These are phyloP conservation scores for Cossypha heuglini DNA, from an alignment of 2,797 vertebrate species.

Conservation along the genomic window DNA sequence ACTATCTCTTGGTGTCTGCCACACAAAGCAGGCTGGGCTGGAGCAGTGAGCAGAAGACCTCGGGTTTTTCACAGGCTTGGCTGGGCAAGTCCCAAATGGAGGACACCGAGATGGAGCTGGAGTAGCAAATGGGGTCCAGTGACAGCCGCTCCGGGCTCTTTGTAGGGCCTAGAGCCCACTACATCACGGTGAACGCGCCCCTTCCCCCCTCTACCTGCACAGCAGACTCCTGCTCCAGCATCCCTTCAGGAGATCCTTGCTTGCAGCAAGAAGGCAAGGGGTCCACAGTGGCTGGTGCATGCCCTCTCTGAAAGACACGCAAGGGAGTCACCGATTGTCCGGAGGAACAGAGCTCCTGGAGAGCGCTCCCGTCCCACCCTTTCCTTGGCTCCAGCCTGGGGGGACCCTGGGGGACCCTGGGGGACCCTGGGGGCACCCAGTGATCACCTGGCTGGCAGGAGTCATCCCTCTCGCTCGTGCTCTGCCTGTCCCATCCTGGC, in stretches of 20 bases:
- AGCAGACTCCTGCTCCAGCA: conserved; percentile 65
- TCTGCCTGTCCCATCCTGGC: not conserved
- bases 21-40: not conserved
- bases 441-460: not conserved
- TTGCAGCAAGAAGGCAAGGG: conserved; percentile 68
- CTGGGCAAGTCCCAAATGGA: not conserved
- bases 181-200: conserved; percentile 9
- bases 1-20: not conserved
- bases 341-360: conserved; percentile 43
- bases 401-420: too few species aligned
- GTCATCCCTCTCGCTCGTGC: not conserved
- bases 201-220: conserved; percentile 63
- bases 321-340: conserved; percentile 41
- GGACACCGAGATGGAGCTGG: not conserved
- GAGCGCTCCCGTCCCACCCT: conserved; percentile 30
- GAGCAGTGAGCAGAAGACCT: not conserved
- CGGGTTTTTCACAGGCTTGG: not conserved
- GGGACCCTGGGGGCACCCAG: not conserved
- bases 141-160: conserved; percentile 1
- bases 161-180: not conserved
- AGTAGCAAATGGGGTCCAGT: conserved; percentile 22
- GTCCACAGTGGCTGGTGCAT: conserved; percentile 56
- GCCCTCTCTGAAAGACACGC: conserved; percentile 67
- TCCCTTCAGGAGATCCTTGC: conserved; percentile 69
- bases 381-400: not conserved